Evolutionary conservation across 2,113 vertebrate species (phyloP), one percentile per base, ranked within the genome.

Genomic region (Aldabrachelys gigantea): DNA sequence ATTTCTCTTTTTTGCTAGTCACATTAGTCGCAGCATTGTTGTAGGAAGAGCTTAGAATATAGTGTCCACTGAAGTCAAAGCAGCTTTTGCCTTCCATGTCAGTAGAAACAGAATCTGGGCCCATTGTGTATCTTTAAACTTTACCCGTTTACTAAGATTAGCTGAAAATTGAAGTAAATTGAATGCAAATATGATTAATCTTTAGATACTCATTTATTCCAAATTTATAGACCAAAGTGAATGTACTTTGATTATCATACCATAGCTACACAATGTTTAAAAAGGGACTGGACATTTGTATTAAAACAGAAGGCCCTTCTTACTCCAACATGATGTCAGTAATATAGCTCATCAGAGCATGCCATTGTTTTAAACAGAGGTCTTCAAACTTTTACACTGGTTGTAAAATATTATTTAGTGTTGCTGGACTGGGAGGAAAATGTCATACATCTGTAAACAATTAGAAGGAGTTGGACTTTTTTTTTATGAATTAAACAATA

Each of bases 401-500:
- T 98, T 98, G 97, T 98, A 98, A 98, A 98, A 97, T 91, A 96
- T 96, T 94, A 97, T 96, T 98, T 97, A 98, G 97, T 98, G 97
- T 97, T 98, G 98, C 97, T 98, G 97, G 96, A 97, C 96, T 98
- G 97, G 98, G 98, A 98, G 97, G 95, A 97, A 97, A 97, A 98
- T 95, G 97, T 96, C 95, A 96, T 96, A 98, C 98, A 99, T 98
- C 98, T 98, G 98, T 94, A 98, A 98, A 97, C 97, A 98, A 98
- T 99, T 98, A 98, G 97, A 98, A 97, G 92, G 97, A 97, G 94
- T 96, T 97, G 97, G 94, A 98, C 95, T 91, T 89, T 96, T 97
- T 98, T 98, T 97, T 98, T 96, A 98, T 98, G 98, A 98, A 98
- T 97, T 98, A 97, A 98, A 97, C 98, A 98, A 98, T 98, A 98